phyloP scores from a whole-genome alignment of 2,888 invertebrate species.

The Chaitophorus viminalis region DNA sequence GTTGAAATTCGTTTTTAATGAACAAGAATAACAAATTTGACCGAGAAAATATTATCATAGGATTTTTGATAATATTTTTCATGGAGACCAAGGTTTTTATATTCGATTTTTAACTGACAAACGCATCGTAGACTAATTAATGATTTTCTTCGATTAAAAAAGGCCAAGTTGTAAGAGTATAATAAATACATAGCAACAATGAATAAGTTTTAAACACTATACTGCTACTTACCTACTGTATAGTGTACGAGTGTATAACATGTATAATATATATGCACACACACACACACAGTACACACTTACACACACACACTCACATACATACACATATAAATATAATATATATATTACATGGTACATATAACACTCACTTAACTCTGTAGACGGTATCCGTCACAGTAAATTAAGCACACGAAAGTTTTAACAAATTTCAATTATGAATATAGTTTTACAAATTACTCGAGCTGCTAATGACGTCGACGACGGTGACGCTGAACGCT shows the following conservation, averaged over 20 bases:
- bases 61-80: neutral
- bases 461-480: neutral
- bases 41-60: constrained; percentile 2
- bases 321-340: no score
- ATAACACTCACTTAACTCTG: constrained; percentile 28
- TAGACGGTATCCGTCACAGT: constrained; percentile 36
- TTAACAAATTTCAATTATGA: constrained; percentile 55
- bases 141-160: neutral
- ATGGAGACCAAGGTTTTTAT: neutral
- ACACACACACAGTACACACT: no score
- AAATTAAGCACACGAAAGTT: constrained; percentile 33
- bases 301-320: no score
- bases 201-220: constrained; percentile 33
- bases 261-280: neutral
- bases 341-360: no score
- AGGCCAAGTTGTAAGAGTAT: neutral
- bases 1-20: constrained; percentile 40
- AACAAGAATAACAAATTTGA: constrained; percentile 35
- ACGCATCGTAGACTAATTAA: neutral
- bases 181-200: neutral
- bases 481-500: neutral
- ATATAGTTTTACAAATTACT: constrained; percentile 29
- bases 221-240: neutral
- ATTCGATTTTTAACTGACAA: neutral
- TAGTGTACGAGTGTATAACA: neutral